phyloP scores from a whole-genome alignment of 1,140 invertebrate species.

The Heliconius nattereri region DNA sequence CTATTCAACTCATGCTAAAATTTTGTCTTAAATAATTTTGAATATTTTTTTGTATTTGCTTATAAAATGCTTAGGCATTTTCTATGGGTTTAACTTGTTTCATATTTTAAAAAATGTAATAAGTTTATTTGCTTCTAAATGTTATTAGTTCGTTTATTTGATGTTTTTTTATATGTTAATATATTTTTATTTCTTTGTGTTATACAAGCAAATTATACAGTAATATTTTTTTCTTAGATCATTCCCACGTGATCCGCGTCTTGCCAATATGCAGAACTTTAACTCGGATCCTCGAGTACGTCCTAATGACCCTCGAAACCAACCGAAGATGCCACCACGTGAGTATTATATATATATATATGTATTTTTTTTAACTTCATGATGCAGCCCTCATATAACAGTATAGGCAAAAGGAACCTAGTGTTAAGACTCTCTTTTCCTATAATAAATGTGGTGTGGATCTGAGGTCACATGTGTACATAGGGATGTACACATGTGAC shows the following conservation, averaged over 20 bases:
- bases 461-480: too few species aligned
- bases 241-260: slow-evolving; percentile 83
- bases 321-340: slow-evolving; percentile 64
- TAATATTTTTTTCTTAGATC: slow-evolving; percentile 58
- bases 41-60: neutral
- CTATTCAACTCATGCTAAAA: neutral
- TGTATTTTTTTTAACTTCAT: neutral
- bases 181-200: neutral
- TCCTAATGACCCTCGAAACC: slow-evolving; percentile 85
- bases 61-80: neutral
- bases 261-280: slow-evolving; percentile 69
- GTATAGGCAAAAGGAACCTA: too few species aligned
- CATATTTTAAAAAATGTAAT: neutral
- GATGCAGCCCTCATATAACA: too few species aligned
- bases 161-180: slow-evolving; percentile 13
- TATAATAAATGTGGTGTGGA: too few species aligned
- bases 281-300: slow-evolving; percentile 85
- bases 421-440: too few species aligned
- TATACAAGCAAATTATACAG: neutral
- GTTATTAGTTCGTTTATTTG: slow-evolving; percentile 16
- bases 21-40: neutral
- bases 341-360: slow-evolving; percentile 40
- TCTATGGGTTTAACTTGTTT: neutral
- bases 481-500: too few species aligned
- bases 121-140: slow-evolving; percentile 6